Evolutionary conservation across 2,888 invertebrate species (phyloP), one percentile per base, ranked within the genome.

Genomic region (Galerucella pusilla): DNA sequence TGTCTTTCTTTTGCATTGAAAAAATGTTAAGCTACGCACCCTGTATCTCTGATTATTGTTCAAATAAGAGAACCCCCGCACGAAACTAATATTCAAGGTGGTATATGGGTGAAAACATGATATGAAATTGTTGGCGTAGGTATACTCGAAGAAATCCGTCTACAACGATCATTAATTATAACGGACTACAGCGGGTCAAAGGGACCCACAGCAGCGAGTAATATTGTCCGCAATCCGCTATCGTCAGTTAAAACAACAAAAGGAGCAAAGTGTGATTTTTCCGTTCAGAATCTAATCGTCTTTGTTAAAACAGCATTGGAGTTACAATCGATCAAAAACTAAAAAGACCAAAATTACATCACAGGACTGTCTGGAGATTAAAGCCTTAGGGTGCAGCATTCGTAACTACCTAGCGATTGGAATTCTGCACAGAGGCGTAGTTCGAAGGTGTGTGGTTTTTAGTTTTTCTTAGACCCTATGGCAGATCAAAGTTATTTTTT

Each of bases 361-460:
- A 68, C 57, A 57, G 57, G 42, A 68, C 57, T 68, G 68, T 67
- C 67, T 67, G 68, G 68, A 68, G 57, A 68, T 68, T 68, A 57
- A 68, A 68, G 68, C 68, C 68, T 54, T 54, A 68, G 68, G 68
- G 68, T 54, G 59, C 35, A 68, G 16, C 57, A 57, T 14, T 68
- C 57, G 42, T 16, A 16, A 54, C 54, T 57, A 68, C 35, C 35
- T 68, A 57, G 49, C 52, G 42, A 68, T 57, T 68, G 57, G 42
- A 68, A 42, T 54, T 68, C 16, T 35, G 25, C 28, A 12, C 60
- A 60, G 28, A 60, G 60, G 60, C 60, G 60, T 3, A 60, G 25
- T 14, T 60, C 6, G 0, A 28, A 25, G n/a, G n/a, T n/a, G n/a
- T n/a, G n/a, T n/a, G n/a, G n/a, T n/a, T n/a, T n/a, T n/a, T n/a